These are phyloP conservation scores for Lasioglossum morio DNA, from an alignment of 2,888 invertebrate genomes.

Conservation along the genomic window DNA sequence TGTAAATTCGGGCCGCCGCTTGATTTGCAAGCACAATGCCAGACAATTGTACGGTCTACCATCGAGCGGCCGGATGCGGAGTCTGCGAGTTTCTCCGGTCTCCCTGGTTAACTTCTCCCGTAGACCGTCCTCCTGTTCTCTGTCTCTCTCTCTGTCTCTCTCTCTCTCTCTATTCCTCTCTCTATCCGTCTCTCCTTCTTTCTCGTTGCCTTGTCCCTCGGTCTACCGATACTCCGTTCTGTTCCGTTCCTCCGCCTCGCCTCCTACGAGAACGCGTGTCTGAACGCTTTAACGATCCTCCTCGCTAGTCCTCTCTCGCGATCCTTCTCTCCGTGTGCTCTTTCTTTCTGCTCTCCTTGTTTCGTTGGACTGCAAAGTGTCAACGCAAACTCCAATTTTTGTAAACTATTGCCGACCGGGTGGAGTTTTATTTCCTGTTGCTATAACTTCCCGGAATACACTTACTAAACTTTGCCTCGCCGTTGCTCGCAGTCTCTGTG, in stretches of 20 bases:
- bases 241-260: constrained; percentile 4
- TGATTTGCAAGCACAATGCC: constrained; percentile 84
- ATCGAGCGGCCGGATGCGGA: constrained; percentile 71
- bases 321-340: constrained; percentile 13
- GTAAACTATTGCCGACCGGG: constrained; percentile 1
- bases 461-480: background rate
- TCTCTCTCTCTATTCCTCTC: background rate
- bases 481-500: background rate
- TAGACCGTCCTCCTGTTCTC: constrained; percentile 14
- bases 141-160: background rate
- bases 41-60: constrained; percentile 81
- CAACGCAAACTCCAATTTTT: constrained; percentile 7
- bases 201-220: background rate
- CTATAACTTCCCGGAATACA: background rate
- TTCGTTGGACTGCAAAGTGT: background rate
- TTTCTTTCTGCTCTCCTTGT: background rate
- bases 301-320: constrained; percentile 26
- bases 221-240: constrained; percentile 24
- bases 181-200: background rate
- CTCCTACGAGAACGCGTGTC: constrained; percentile 19
- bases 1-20: constrained; percentile 82
- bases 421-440: background rate
- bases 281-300: constrained; percentile 52
- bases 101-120: constrained; percentile 55
- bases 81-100: constrained; percentile 68